Evolutionary conservation across 30 jellyfish, hydroid and myxozoan species (phyloP).

Genomic region (Aurelia sp.): DNA sequence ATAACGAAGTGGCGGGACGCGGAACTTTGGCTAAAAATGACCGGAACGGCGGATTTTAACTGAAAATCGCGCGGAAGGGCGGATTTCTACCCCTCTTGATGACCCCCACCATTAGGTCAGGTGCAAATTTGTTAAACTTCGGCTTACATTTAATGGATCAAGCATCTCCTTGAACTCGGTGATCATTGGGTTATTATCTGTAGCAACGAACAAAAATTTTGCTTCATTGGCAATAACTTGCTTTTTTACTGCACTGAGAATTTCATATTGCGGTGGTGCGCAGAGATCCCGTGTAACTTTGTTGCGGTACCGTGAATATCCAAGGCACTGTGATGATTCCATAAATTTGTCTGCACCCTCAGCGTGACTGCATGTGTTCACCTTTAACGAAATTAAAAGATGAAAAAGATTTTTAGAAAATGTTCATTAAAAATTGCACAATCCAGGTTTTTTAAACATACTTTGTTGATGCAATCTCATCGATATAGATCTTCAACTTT

Average conservation of each 20-base stretch:
- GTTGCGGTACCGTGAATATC: conserved; percentile 11
- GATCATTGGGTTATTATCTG: conserved; percentile 65
- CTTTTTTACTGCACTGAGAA: conserved; percentile 4
- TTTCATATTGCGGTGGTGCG: conserved; percentile 44
- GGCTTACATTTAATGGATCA: conserved; percentile 22
- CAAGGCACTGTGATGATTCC: conserved; percentile 73
- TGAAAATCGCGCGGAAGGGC: too few species aligned
- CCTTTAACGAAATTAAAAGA: background rate
- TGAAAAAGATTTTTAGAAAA: background rate
- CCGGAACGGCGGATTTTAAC: too few species aligned
- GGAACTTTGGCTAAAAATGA: too few species aligned
- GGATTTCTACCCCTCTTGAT: too few species aligned
- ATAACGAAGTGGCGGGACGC: too few species aligned
- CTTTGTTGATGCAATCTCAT: too few species aligned
- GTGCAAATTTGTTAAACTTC: too few species aligned
- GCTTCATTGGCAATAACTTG: conserved; percentile 5
- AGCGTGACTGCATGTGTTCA: conserved; percentile 28
- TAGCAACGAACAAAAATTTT: conserved; percentile 41
- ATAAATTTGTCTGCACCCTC: conserved; percentile 50
- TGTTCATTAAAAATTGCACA: too few species aligned
- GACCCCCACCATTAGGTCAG: too few species aligned
- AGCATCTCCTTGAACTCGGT: conserved; percentile 26
- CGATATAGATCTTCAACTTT: too few species aligned
- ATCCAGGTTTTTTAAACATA: too few species aligned
- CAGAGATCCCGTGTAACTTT: conserved; percentile 55